Percentiles rank a stretch among this genome's conserved stretches.
These are phyloP conservation scores for Xerus rutilus DNA, from an alignment of 2,797 vertebrate genomes.

Conservation along the genomic window DNA sequence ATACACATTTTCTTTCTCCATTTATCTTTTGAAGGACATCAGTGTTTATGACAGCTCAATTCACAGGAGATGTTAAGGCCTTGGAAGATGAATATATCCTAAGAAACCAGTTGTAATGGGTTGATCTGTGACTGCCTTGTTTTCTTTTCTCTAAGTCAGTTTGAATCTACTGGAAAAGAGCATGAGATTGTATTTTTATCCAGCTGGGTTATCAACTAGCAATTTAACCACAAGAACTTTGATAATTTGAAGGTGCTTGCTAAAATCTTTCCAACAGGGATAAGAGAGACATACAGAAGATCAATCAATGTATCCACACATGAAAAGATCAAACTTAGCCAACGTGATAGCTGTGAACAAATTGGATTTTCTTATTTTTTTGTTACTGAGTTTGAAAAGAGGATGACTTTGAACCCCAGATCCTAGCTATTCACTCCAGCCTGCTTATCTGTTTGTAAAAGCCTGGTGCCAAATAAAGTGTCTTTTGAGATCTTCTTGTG, in stretches of 20 bases:
- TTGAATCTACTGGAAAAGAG: neutral
- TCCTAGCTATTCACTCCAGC: neutral
- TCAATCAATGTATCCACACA: neutral
- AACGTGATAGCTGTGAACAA: neutral
- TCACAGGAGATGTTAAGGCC: neutral
- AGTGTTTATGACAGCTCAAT: no score
- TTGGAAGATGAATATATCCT: neutral
- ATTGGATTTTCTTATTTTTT: neutral
- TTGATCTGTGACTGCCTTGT: neutral
- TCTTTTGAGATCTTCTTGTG: neutral
- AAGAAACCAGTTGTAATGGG: neutral
- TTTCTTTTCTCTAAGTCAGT: neutral
- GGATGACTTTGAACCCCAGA: neutral
- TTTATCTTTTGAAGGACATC: no score
- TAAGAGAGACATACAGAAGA: neutral
- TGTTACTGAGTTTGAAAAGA: neutral
- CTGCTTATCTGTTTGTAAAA: neutral
- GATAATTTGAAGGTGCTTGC: slow-evolving; percentile 1
- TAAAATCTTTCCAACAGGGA: neutral
- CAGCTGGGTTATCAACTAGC: neutral
- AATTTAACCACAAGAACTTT: neutral
- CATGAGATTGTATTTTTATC: neutral
- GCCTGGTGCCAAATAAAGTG: neutral
- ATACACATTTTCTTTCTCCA: no score
- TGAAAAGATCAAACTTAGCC: neutral